Conservation (phyloP, 2,113 vertebrate species). For the Cygnus atratus region DNA sequence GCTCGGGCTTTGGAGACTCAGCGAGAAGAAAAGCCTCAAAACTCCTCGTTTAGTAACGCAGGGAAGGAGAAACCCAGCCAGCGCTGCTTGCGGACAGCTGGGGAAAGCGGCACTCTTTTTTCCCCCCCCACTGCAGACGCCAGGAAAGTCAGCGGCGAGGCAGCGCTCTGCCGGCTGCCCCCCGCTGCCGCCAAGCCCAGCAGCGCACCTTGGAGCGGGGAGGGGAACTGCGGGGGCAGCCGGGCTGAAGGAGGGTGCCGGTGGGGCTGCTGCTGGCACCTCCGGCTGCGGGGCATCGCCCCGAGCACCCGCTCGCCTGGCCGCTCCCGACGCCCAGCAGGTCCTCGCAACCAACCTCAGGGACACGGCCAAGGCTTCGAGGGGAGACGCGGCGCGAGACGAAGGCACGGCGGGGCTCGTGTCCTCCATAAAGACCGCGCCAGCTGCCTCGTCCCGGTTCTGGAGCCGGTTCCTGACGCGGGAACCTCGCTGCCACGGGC, state of each 20-base stretch:
- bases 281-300: neutral
- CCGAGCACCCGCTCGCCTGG: neutral
- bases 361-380: neutral
- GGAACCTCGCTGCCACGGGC: neutral
- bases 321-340: neutral
- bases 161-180: fast-evolving
- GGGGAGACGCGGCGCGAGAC: fast-evolving
- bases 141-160: neutral
- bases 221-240: neutral
- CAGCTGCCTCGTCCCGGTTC: neutral
- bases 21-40: neutral
- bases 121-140: neutral
- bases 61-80: neutral
- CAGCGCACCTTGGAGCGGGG: neutral
- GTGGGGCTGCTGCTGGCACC: fast-evolving
- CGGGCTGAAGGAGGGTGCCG: neutral
- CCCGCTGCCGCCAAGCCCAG: fast-evolving
- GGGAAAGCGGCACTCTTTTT: neutral
- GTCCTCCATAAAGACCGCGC: fast-evolving
- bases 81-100: neutral
- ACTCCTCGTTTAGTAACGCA: neutral
- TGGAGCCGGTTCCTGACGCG: fast-evolving
- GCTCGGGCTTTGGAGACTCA: neutral
- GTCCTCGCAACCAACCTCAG: neutral
- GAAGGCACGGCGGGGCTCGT: neutral